Evolutionary conservation across 1,140 invertebrate species (phyloP).

Genomic region (Ganaspis sp.): DNA sequence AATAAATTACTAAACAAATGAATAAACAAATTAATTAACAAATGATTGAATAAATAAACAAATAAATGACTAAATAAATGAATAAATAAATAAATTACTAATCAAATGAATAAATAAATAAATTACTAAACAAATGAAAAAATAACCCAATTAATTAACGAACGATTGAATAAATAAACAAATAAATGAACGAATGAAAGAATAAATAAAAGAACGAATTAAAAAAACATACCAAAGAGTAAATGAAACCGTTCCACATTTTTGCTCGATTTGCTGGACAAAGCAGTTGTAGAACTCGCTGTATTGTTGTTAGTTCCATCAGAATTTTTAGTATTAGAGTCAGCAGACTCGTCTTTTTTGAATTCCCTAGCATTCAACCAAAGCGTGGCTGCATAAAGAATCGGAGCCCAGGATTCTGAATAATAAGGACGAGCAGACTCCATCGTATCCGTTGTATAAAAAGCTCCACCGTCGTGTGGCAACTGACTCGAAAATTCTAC

Average conservation of each 20-base stretch:
- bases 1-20: no score
- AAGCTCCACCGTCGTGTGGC: conserved; percentile 96
- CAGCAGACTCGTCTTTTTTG: conserved; percentile 64
- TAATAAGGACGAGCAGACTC: conserved; percentile 95
- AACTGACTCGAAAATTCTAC: conserved; percentile 94
- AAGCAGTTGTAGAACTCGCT: conserved; percentile 70
- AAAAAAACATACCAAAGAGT: conserved; percentile 84
- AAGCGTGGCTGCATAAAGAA: conserved; percentile 94
- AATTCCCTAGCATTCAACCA: conserved; percentile 87
- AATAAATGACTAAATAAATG: no score
- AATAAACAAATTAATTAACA: no score
- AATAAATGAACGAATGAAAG: no score
- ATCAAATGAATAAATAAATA: no score
- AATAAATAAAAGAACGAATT: neutral
- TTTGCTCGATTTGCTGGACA: neutral
- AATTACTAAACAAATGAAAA: no score
- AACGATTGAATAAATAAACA: no score
- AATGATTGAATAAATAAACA: no score
- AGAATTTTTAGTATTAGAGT: conserved; percentile 68
- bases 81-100: no score
- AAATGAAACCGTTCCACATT: conserved; percentile 86
- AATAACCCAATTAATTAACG: no score
- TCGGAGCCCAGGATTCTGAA: conserved; percentile 93
- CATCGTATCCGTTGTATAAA: conserved; percentile 97
- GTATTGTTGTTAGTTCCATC: conserved; percentile 72